Evolutionary conservation across 2,797 vertebrate genomes (phyloP).

Genomic region (Lerista edwardsae): DNA sequence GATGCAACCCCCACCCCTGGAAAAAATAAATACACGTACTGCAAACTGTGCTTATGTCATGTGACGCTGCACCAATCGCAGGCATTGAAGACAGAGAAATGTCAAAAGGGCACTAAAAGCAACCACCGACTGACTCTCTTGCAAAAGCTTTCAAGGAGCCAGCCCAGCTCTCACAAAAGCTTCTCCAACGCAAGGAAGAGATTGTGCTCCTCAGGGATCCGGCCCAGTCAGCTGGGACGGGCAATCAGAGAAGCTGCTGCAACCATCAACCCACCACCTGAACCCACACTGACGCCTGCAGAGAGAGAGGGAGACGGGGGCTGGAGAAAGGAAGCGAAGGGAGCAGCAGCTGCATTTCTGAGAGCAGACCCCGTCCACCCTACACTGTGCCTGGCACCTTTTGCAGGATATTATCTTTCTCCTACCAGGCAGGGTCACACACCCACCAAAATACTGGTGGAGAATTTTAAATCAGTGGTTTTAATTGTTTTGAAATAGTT

Average conservation of each 20-base stretch:
- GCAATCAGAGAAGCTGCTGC: background rate
- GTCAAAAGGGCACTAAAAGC: too few species aligned
- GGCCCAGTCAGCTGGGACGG: background rate
- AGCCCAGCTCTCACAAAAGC: background rate
- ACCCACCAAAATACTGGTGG: too few species aligned
- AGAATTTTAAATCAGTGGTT: too few species aligned
- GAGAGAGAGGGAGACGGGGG: background rate
- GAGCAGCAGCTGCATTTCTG: background rate
- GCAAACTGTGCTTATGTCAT: background rate
- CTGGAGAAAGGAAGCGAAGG: background rate
- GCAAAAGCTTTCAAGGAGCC: background rate
- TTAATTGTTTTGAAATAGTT: too few species aligned
- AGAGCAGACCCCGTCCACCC: background rate
- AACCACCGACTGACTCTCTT: background rate
- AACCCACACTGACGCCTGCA: background rate
- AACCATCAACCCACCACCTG: background rate
- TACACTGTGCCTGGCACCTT: background rate
- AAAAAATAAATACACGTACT: background rate
- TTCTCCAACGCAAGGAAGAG: background rate
- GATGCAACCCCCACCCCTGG: background rate
- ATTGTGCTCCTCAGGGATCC: background rate
- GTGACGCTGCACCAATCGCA: background rate
- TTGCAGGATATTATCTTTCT: background rate
- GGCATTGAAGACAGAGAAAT: background rate
- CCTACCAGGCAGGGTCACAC: background rate